These are phyloP conservation scores for Accipiter virgatus DNA, from an alignment of 2,113 vertebrate species.

Conservation along the genomic window DNA sequence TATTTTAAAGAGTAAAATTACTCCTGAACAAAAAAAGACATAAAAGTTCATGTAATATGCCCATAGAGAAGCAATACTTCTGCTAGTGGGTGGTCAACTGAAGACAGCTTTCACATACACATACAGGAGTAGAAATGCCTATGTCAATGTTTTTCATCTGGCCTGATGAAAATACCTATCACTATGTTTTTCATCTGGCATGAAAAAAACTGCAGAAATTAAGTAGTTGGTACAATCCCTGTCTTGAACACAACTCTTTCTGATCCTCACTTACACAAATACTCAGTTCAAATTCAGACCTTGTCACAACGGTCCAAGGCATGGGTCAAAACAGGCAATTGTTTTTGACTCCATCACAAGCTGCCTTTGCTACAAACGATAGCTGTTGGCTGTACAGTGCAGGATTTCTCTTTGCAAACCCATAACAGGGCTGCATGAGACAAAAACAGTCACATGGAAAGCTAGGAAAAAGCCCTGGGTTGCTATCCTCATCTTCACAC, in stretches of 20 bases:
- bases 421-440: rapidly evolving
- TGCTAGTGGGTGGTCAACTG: background rate
- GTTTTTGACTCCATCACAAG: background rate
- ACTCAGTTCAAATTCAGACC: background rate
- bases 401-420: background rate
- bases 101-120: background rate
- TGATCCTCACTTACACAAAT: background rate
- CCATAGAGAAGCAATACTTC: background rate
- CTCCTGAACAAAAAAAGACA: background rate
- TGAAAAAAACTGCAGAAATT: background rate
- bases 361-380: background rate
- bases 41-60: background rate
- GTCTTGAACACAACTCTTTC: background rate
- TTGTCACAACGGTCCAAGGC: background rate
- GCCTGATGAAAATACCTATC: background rate
- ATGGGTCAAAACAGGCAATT: background rate
- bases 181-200: background rate
- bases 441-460: rapidly evolving
- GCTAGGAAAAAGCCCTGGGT: background rate
- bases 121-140: background rate
- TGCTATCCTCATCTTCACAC: background rate
- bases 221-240: background rate
- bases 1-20: background rate
- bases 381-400: rapidly evolving
- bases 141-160: background rate